These are phyloP conservation scores for Argyresthia goedartella DNA, from an alignment of 2,888 invertebrate species.

Conservation along the genomic window DNA sequence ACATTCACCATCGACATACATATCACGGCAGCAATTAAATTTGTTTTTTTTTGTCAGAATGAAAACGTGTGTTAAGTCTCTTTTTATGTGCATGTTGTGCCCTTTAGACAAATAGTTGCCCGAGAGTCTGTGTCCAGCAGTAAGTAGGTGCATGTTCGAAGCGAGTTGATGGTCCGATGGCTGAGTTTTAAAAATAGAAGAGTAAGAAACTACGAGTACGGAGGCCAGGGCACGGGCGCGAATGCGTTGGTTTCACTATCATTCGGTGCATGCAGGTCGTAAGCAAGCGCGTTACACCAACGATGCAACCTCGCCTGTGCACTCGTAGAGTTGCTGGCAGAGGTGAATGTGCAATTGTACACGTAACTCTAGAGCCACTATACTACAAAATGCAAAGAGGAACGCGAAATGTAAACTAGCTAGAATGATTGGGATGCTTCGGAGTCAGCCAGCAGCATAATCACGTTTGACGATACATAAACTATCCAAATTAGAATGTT, in stretches of 20 bases:
- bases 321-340: slow-evolving; percentile 12
- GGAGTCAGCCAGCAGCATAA: not conserved
- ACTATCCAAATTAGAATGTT: not conserved
- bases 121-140: not conserved
- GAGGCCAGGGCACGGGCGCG: slow-evolving; percentile 24
- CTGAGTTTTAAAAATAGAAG: slow-evolving; percentile 26
- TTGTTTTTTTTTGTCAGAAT: not conserved
- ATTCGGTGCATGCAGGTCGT: slow-evolving; percentile 39
- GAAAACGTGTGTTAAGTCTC: not conserved
- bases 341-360: slow-evolving; percentile 9
- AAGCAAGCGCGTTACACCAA: slow-evolving; percentile 23
- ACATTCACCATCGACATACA: too few species aligned
- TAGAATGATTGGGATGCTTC: not conserved
- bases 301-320: slow-evolving; percentile 23
- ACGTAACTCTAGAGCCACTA: slow-evolving; percentile 13
- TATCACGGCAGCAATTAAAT: not conserved
- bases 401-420: not conserved
- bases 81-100: not conserved
- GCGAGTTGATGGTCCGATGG: not conserved
- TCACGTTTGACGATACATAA: too few species aligned
- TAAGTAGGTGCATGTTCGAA: not conserved
- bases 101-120: too few species aligned
- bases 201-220: slow-evolving; percentile 12
- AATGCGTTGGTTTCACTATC: slow-evolving; percentile 44
- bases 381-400: slow-evolving; percentile 7